Evolutionary conservation across 2,888 invertebrate species (phyloP), one percentile per base, ranked within the genome.

Genomic region (Rotaria magnacalcarata): DNA sequence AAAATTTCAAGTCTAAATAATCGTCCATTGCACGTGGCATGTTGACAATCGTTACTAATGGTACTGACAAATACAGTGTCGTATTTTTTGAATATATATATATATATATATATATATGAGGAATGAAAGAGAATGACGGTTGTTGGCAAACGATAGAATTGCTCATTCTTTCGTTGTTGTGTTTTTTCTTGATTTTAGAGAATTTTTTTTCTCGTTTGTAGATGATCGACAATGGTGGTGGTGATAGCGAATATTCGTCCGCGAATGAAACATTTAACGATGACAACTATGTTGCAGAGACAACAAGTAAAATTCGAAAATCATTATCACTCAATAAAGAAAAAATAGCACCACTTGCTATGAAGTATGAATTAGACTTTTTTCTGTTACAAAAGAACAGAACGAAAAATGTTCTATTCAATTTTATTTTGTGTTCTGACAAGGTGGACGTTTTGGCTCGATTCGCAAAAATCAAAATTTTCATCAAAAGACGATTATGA

Each of bases 1-100:
- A 84, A 80, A 85, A 85, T 43, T 85, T 85, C 11, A 85, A 75
- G 14, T 75, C 41, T 47, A 75, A 54, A 56, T 85, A 52, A 52
- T 84, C 50, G 27, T 85, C 84, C 85, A 85, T 85, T 80, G 34
- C 34, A 34, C 34, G 27, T 67, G 67, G 14, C 27, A 67, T 67
- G 19, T 34, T 67, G 67, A 16, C 34, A 34, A 1, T 41, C 27
- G 67, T 67, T 34, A 34, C 34, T 2, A 34, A 7, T 11, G 34
- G 34, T 19, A 67, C 27, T 60, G 34, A 67, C 27, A 14, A 27
- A 27, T 67, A 67, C 16, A 67, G 67, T 41, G 67, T 41, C 16
- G 67, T 67, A 41, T 4, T 67, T 67, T 67, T 34, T 14, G 16
- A 14, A 67, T 67, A 67, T 34, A 67, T 67, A 16, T 27, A 67